Evolutionary conservation across 2,113 vertebrate genomes (phyloP).

Genomic region (Tenebrosternarchus preto): DNA sequence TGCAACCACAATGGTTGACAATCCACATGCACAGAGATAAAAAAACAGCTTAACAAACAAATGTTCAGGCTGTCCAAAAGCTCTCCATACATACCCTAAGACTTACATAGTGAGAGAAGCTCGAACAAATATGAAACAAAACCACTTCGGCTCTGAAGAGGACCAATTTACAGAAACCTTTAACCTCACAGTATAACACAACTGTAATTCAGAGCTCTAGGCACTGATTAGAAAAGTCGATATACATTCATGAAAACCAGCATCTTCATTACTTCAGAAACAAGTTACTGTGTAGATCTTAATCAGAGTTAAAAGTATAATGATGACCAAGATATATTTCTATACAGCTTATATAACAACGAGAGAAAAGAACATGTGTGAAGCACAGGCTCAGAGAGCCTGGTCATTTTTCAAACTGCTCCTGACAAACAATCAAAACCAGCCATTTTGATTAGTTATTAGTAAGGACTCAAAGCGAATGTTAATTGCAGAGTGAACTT

Average conservation of each 20-base stretch:
- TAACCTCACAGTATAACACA: too few relatives aligned
- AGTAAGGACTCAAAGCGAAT: conserved; percentile 42
- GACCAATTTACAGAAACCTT: too few relatives aligned
- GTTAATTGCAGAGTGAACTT: conserved; percentile 55
- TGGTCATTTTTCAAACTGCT: conserved; percentile 51
- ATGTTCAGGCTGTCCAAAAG: too few relatives aligned
- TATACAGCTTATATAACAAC: conserved; percentile 1
- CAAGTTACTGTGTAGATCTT: neutral
- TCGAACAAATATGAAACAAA: too few relatives aligned
- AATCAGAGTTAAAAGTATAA: neutral
- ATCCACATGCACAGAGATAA: neutral
- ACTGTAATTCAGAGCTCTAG: neutral
- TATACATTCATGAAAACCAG: neutral
- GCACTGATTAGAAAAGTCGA: neutral
- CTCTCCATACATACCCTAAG: neutral
- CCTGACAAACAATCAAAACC: conserved; percentile 57
- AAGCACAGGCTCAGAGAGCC: conserved; percentile 46
- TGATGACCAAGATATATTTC: neutral
- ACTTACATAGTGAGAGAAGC: too few relatives aligned
- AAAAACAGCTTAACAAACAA: neutral
- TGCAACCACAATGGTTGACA: neutral
- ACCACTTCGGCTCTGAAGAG: too few relatives aligned
- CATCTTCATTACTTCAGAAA: too few relatives aligned
- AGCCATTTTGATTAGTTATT: conserved; percentile 60
- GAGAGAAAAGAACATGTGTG: conserved; percentile 58